A percentile compares a stretch with the other conserved stretches of the same genome.
These are phyloP conservation scores for Chymomyza procnemis DNA, from an alignment of 2,888 invertebrate genomes.

Conservation along the genomic window DNA sequence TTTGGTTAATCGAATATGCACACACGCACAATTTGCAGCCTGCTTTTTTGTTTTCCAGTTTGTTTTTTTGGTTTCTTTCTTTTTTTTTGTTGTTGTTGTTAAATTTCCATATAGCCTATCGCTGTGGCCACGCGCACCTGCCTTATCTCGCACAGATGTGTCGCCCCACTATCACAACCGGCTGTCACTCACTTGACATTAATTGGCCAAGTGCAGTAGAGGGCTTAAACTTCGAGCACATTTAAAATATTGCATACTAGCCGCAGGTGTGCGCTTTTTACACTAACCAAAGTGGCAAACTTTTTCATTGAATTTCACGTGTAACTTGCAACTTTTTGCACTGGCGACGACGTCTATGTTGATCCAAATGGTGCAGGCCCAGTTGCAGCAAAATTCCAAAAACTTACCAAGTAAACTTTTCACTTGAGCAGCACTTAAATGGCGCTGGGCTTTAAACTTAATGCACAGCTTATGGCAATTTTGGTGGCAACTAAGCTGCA, in stretches of 20 bases:
- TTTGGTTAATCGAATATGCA: conserved; percentile 65
- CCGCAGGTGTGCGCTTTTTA: conserved; percentile 16
- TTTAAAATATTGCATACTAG: conserved; percentile 28
- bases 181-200: conserved; percentile 41
- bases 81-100: too few relatives aligned
- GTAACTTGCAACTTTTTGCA: neutral
- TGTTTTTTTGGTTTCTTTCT: neutral
- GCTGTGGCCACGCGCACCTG: neutral
- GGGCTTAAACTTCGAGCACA: conserved; percentile 18
- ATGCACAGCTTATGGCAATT: neutral
- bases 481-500: conserved; percentile 10
- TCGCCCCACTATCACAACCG: conserved; percentile 4
- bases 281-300: conserved; percentile 37
- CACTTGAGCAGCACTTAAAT: conserved; percentile 14
- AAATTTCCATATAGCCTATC: neutral
- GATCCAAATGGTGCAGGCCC: conserved; percentile 15
- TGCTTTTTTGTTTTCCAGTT: too few relatives aligned
- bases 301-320: conserved; percentile 34
- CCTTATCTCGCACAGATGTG: conserved; percentile 1
- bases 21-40: conserved; percentile 31
- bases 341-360: neutral
- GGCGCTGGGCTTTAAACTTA: neutral
- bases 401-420: conserved; percentile 34
- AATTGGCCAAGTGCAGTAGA: conserved; percentile 41
- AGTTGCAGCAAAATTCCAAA: conserved; percentile 29